phyloP scores from a whole-genome alignment of 2,888 invertebrate genomes.

The Steinernema carpocapsae region DNA sequence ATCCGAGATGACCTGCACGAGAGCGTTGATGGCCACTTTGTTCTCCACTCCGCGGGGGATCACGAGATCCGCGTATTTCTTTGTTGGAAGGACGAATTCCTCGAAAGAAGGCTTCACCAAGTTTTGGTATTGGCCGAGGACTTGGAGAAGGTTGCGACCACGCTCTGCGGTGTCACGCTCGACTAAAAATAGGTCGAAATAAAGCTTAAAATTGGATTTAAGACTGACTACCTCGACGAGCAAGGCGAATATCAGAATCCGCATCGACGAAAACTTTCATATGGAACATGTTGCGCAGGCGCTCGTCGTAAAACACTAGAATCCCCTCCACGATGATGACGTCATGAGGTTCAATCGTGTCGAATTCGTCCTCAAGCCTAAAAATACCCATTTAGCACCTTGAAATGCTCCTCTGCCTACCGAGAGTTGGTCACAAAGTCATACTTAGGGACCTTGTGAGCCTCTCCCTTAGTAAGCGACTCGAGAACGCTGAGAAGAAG shows the following conservation, averaged over 20 bases:
- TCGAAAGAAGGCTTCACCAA: constrained; percentile 98
- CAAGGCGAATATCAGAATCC: constrained; percentile 92
- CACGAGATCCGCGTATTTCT: constrained; percentile 99
- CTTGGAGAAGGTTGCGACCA: constrained; percentile 89
- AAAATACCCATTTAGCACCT: constrained; percentile 31
- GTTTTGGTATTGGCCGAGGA: constrained; percentile 85
- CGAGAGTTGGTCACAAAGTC: constrained; percentile 89
- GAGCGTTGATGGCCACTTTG: constrained; percentile 89
- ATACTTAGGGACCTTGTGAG: constrained; percentile 88
- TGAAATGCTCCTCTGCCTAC: constrained; percentile 71
- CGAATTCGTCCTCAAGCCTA: constrained; percentile 38
- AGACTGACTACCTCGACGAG: constrained; percentile 80
- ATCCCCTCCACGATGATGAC: constrained; percentile 90
- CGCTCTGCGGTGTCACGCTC: constrained; percentile 93
- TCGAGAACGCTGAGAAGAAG: constrained; percentile 81
- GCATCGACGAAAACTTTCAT: constrained; percentile 99
- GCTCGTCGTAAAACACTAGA: constrained; percentile 93
- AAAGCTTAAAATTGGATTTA: neutral
- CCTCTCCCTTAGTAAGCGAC: constrained; percentile 83
- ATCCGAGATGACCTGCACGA: constrained; percentile 94
- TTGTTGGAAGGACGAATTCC: constrained; percentile 79
- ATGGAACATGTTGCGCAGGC: constrained; percentile 90
- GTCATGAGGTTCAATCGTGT: constrained; percentile 84
- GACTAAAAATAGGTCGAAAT: constrained; percentile 75
- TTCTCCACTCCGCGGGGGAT: constrained; percentile 98